phyloP scores from a whole-genome alignment of 2,888 invertebrate genomes.

The Melolontha melolontha region DNA sequence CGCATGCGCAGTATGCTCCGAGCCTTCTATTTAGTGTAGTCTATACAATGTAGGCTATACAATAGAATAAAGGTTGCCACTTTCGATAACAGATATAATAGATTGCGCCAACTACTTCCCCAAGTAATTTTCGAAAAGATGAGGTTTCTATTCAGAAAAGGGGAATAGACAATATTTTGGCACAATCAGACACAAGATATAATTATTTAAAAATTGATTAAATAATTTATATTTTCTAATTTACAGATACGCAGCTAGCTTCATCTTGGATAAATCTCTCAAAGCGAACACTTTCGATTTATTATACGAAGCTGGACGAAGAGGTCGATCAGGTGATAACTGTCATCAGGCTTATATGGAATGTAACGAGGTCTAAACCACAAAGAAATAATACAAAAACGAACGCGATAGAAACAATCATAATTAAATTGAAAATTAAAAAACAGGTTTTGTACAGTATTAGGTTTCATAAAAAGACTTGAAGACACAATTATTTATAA shows the following conservation, averaged over 20 bases:
- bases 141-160: too few species aligned
- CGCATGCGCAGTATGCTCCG: too few species aligned
- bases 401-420: conserved; percentile 7
- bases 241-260: conserved; percentile 86
- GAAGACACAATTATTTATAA: conserved; percentile 26
- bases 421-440: conserved; percentile 12
- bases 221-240: not conserved
- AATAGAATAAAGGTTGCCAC: too few species aligned
- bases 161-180: too few species aligned
- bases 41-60: too few species aligned
- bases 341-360: conserved; percentile 87
- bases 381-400: conserved; percentile 36
- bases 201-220: too few species aligned
- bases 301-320: conserved; percentile 86
- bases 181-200: too few species aligned
- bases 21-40: too few species aligned
- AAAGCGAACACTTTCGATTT: conserved; percentile 79
- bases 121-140: too few species aligned
- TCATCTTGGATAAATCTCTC: conserved; percentile 82
- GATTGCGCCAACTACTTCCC: too few species aligned
- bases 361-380: conserved; percentile 86
- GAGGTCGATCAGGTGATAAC: conserved; percentile 87
- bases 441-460: conserved; percentile 31
- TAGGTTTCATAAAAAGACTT: conserved; percentile 32
- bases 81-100: too few species aligned